phyloP scores from a whole-genome alignment of 2,888 invertebrate genomes.

The Aproaerema taeniolella region DNA sequence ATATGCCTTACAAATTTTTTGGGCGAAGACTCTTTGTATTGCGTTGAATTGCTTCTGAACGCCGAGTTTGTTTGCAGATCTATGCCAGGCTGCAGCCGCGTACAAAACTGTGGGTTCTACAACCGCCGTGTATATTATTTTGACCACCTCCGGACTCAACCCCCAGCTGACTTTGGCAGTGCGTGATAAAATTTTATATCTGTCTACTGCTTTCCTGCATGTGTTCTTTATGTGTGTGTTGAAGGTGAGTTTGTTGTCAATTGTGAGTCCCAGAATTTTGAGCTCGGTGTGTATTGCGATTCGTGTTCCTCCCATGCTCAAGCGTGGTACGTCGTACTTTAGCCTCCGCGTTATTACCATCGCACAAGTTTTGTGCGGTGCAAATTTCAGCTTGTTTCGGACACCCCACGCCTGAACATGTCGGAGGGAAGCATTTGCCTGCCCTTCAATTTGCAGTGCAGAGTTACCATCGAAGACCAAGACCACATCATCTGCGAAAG shows the following conservation, averaged over 20 bases:
- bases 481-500: conserved; percentile 14
- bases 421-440: background rate
- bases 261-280: conserved; percentile 1
- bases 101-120: conserved; percentile 20
- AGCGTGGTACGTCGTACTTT: background rate
- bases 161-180: conserved; percentile 15
- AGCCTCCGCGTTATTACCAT: background rate
- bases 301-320: background rate
- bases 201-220: conserved; percentile 7
- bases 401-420: background rate
- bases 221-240: conserved; percentile 2
- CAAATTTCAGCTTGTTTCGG: background rate
- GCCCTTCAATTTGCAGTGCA: background rate
- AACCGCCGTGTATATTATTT: conserved; percentile 14
- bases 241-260: conserved; percentile 11
- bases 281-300: background rate
- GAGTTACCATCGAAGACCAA: background rate
- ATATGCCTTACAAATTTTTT: too few relatives aligned
- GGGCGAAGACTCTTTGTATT: too few relatives aligned
- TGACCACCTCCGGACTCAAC: conserved; percentile 7
- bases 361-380: background rate
- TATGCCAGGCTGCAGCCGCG: conserved; percentile 18
- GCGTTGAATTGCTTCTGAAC: too few relatives aligned
- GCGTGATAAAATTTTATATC: conserved; percentile 1
- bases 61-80: background rate